A percentile compares a stretch with the other conserved stretches of the same genome.
Conservation (phyloP, 2,797 vertebrate genomes). For the Allobates femoralis region DNA sequence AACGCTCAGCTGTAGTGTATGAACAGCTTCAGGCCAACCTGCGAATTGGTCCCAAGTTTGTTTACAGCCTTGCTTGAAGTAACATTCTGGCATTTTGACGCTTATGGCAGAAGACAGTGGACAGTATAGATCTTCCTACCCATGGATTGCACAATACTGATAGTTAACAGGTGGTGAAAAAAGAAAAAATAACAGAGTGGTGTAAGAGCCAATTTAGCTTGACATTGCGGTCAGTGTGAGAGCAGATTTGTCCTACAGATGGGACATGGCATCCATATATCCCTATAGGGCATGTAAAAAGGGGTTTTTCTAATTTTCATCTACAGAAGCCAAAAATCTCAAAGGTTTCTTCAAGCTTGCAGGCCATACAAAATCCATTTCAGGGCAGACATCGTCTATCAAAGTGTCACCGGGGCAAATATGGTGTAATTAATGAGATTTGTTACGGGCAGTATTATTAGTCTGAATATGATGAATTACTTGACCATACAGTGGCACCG, state of each 20-base stretch:
- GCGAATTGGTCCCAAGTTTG: too few relatives aligned
- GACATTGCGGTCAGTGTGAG: neutral
- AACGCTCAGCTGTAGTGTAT: too few relatives aligned
- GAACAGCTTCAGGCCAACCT: too few relatives aligned
- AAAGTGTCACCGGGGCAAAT: constrained; percentile 23
- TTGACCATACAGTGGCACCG: neutral
- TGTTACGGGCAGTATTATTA: constrained; percentile 14
- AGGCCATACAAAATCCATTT: neutral
- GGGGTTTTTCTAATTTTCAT: neutral
- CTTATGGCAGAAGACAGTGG: too few relatives aligned
- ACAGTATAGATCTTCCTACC: too few relatives aligned
- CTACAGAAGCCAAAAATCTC: neutral
- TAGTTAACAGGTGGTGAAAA: too few relatives aligned
- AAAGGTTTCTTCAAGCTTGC: neutral
- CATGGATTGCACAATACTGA: too few relatives aligned
- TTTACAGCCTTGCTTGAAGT: too few relatives aligned
- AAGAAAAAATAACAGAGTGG: too few relatives aligned
- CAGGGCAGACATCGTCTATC: neutral
- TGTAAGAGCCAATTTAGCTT: neutral
- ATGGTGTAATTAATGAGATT: constrained; percentile 39
- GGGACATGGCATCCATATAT: neutral
- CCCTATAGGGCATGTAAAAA: too few relatives aligned
- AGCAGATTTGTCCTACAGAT: neutral
- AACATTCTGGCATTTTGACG: too few relatives aligned
- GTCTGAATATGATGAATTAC: constrained; percentile 18